Evolutionary conservation across 2,113 vertebrate species (phyloP).

Genomic region (Parotia lawesii): DNA sequence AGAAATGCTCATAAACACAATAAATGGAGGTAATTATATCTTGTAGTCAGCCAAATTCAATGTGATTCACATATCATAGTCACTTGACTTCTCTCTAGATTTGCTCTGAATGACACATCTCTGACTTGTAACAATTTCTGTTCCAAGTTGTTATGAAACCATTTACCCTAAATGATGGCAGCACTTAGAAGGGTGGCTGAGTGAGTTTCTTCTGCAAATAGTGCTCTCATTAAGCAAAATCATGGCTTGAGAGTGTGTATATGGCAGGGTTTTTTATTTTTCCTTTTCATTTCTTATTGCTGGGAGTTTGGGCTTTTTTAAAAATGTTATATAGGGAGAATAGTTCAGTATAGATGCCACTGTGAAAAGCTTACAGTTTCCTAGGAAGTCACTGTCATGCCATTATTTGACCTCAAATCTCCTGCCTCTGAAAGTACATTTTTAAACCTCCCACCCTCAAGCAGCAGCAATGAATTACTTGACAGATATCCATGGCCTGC

Average conservation of each 20-base stretch:
- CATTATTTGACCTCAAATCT: neutral
- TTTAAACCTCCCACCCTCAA: neutral
- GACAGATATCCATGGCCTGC: neutral
- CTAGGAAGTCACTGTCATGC: neutral
- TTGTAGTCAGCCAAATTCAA: slow-evolving; percentile 41
- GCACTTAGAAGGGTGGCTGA: slow-evolving; percentile 24
- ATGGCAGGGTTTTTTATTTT: neutral
- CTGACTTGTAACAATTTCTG: slow-evolving; percentile 53
- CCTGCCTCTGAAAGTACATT: neutral
- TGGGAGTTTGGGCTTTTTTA: neutral
- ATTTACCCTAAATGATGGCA: slow-evolving; percentile 47
- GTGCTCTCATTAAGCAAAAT: neutral
- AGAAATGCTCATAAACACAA: slow-evolving; percentile 27
- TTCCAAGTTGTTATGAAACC: slow-evolving; percentile 42
- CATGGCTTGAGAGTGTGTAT: neutral
- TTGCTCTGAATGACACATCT: slow-evolving; percentile 50
- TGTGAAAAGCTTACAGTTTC: neutral
- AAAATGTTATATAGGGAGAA: neutral
- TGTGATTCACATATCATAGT: slow-evolving; percentile 57
- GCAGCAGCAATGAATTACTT: neutral
- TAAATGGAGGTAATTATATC: slow-evolving; percentile 51
- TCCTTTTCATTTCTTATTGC: neutral
- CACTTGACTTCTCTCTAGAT: slow-evolving; percentile 47
- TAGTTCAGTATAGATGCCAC: neutral
- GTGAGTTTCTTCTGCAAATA: neutral